Evolutionary conservation across 2,113 vertebrate genomes (phyloP), one percentile per base, ranked within the genome.

Genomic region (Rhinoderma darwinii): DNA sequence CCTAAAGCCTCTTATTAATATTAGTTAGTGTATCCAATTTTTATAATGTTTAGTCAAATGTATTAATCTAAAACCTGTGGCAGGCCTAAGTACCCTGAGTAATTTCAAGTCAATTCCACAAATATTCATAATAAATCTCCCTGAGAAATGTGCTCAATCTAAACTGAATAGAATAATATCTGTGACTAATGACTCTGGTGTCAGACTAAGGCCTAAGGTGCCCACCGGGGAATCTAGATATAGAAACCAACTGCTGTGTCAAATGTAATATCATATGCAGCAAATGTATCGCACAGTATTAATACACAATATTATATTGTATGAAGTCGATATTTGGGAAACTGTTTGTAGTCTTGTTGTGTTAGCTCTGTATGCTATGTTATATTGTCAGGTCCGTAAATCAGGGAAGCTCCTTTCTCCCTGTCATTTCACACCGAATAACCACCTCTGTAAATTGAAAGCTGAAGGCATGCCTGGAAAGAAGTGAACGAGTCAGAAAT

Each of bases 111-210:
- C 77, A n/a, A 79, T 78, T 54, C 20, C 47, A 54, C 8, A 54
- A 78, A 78, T 76, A 37, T 78, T 54, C 74, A 56, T 78, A 78
- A 77, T 50, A 77, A 78, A 78, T 78, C 47, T 78, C 18, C 15
- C 27, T 76, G 27, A 50, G 15, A 76, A 76, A 76, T 74, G 22
- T 75, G 11, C 72, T 75, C 37, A 14, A 14, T 44, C 39, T 25
- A 75, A 75, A 73, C 50, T 37, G 43, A 27, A 76, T 76, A 14
- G 43, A 43, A 76, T 76, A 43, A 76, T 43, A 76, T 76, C 43
- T 44, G 43, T 76, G 30, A 77, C 44, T 32, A 51, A 50, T 77
- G 75, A 47, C 27, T 17, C 44, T 51, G 9, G 75, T 77, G 75
- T 44, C 75, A 77, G 75, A 20, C 17, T 32, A 17, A 32, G 27